These are phyloP conservation scores for Piaya cayana DNA, from an alignment of 2,113 vertebrate genomes.

Conservation along the genomic window DNA sequence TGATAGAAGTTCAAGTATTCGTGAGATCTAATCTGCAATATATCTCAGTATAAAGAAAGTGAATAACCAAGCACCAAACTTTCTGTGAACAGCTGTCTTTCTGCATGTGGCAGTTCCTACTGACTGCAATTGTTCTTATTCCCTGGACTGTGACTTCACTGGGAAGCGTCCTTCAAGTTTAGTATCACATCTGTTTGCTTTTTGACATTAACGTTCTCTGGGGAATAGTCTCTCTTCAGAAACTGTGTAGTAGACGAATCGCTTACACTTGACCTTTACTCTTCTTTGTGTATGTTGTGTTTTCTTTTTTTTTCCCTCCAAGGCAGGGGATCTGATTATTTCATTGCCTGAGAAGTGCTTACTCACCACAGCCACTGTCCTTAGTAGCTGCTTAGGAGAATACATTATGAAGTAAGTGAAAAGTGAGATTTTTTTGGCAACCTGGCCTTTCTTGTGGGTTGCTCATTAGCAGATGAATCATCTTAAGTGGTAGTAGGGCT, in stretches of 20 bases:
- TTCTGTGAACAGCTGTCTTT: background rate
- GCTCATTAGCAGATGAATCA: background rate
- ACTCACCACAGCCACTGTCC: slow-evolving; percentile 86
- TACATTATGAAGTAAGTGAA: slow-evolving; percentile 84
- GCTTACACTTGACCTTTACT: background rate
- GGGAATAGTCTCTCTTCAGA: background rate
- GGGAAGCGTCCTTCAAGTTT: background rate
- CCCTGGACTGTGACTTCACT: background rate
- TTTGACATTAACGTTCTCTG: background rate
- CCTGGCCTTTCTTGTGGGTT: background rate
- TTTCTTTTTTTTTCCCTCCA: background rate
- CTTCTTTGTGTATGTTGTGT: background rate
- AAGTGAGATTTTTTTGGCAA: background rate
- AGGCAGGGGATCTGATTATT: slow-evolving; percentile 86
- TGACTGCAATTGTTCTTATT: background rate
- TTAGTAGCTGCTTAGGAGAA: slow-evolving; percentile 83
- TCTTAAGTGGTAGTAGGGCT: background rate
- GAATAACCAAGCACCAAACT: background rate
- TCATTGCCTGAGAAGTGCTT: slow-evolving; percentile 90
- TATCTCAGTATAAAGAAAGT: background rate
- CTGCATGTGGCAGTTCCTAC: background rate
- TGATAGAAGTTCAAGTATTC: background rate
- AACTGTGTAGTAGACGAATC: background rate
- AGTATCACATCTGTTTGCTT: background rate
- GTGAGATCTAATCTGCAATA: background rate